phyloP scores from a whole-genome alignment of 2,888 invertebrate genomes.

The Therioaphis trifolii region DNA sequence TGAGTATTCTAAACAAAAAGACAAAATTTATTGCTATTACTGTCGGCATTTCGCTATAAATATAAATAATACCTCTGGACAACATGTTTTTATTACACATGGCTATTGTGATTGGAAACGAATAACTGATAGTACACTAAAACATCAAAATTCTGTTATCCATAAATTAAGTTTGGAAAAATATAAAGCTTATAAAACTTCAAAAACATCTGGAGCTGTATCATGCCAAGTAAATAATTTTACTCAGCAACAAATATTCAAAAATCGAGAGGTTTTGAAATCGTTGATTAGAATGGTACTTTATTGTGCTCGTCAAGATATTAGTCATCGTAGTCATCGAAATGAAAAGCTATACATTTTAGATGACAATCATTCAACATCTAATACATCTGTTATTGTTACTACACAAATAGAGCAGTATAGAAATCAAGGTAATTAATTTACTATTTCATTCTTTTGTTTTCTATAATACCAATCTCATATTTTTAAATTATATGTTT shows the following conservation, averaged over 20 bases:
- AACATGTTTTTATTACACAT: background rate
- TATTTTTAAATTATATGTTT: no score
- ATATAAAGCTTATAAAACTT: conserved; percentile 31
- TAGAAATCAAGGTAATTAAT: no score
- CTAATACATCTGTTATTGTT: no score
- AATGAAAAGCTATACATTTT: no score
- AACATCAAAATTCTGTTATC: conserved; percentile 1
- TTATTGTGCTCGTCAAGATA: no score
- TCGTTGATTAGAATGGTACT: no score
- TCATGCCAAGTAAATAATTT: conserved; percentile 30
- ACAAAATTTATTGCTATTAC: conserved; percentile 14
- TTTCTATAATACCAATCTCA: no score
- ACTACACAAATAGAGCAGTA: no score
- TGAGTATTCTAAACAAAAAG: conserved; percentile 32
- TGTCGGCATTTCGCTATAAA: conserved; percentile 9
- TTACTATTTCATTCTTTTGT: no score
- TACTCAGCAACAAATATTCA: background rate
- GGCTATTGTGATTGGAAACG: background rate
- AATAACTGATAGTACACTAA: background rate
- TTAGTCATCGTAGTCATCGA: no score
- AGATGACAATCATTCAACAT: no score
- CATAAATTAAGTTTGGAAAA: background rate
- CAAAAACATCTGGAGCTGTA: conserved; percentile 26
- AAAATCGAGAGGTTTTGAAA: no score
- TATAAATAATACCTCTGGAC: background rate